Evolutionary conservation across 2,113 vertebrate genomes (phyloP).

Genomic region (Thamnaconus septentrionalis): DNA sequence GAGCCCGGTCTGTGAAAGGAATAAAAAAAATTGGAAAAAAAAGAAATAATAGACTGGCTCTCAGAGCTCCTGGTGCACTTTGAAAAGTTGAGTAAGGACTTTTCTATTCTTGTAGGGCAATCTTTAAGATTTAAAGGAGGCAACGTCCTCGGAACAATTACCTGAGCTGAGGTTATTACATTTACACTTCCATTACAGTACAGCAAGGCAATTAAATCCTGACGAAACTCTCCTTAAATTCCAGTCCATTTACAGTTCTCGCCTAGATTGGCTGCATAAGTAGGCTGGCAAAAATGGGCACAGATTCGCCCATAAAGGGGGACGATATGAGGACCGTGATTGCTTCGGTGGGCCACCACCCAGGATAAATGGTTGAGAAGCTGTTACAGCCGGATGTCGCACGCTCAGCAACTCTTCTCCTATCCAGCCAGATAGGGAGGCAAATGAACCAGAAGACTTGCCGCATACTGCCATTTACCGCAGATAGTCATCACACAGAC

Average conservation of each 20-base stretch:
- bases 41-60: constrained; percentile 8
- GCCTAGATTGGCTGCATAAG: too few species aligned
- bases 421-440: not conserved
- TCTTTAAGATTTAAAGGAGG: not conserved
- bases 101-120: not conserved
- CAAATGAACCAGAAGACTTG: too few species aligned
- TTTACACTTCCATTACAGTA: not conserved
- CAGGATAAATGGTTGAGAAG: too few species aligned
- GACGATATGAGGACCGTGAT: not conserved
- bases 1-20: not conserved
- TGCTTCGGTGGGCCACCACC: not conserved
- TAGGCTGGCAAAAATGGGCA: not conserved
- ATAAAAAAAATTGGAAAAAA: constrained; percentile 11
- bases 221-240: not conserved
- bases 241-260: not conserved
- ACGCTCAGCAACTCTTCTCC: too few species aligned
- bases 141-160: not conserved
- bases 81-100: constrained; percentile 23
- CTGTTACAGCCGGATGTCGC: too few species aligned
- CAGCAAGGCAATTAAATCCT: too few species aligned
- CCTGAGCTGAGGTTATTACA: not conserved
- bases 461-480: too few species aligned
- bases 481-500: not conserved
- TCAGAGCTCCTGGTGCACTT: constrained; percentile 1
- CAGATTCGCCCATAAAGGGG: not conserved